Conservation (phyloP, 1,140 invertebrate species). For the Macrostomum lignano region DNA sequence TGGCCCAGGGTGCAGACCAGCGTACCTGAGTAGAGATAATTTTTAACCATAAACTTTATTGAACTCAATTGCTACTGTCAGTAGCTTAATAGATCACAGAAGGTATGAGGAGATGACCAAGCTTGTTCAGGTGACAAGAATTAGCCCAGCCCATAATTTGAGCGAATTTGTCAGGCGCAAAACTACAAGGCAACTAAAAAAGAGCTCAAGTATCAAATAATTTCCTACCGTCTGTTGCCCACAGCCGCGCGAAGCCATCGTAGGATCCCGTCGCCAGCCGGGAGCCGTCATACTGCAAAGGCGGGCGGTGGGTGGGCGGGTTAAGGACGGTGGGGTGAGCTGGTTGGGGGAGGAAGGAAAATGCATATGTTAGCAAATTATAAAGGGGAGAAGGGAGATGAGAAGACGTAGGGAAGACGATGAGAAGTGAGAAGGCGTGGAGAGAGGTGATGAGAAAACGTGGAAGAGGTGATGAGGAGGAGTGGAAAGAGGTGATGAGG, state of each 20-base stretch:
- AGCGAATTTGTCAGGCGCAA: background rate
- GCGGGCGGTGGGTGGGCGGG: too few relatives aligned
- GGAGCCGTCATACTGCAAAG: constrained; percentile 62
- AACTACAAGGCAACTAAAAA: background rate
- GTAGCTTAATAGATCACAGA: background rate
- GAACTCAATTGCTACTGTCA: background rate
- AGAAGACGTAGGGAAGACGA: too few relatives aligned
- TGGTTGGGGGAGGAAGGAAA: too few relatives aligned
- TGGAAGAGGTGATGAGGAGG: too few relatives aligned
- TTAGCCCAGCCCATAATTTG: constrained; percentile 1
- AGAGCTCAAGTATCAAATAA: background rate
- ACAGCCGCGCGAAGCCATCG: constrained; percentile 87
- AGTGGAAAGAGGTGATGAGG: too few relatives aligned
- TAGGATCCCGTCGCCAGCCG: constrained; percentile 84
- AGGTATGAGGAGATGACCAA: background rate
- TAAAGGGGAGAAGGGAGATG: too few relatives aligned
- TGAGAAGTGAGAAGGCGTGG: too few relatives aligned
- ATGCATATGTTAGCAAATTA: too few relatives aligned
- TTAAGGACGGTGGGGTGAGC: too few relatives aligned
- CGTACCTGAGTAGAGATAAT: constrained; percentile 29
- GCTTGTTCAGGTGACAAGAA: background rate
- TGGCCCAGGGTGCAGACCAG: constrained; percentile 73
- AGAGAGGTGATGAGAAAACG: too few relatives aligned
- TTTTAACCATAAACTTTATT: background rate
- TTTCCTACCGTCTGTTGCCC: constrained; percentile 56